Percentiles rank a stretch among this genome's conserved stretches.
These are phyloP conservation scores for Eupithecia inturbata DNA, from an alignment of 2,888 invertebrate species.

Conservation along the genomic window DNA sequence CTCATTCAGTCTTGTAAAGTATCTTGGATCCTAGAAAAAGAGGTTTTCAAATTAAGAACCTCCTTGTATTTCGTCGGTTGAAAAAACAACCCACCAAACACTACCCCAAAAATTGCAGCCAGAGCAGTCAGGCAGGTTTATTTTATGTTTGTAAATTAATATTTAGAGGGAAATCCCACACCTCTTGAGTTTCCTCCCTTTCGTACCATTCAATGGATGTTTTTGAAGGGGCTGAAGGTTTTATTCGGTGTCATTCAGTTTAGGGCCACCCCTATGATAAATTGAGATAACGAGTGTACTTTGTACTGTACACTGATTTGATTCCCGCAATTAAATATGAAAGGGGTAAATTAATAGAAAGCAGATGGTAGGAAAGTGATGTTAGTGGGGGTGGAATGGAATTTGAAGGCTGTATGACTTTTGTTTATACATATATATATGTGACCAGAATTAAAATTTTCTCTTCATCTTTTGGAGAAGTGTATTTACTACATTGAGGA, in stretches of 20 bases:
- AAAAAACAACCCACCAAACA: neutral
- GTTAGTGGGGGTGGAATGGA: neutral
- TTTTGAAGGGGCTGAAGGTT: constrained; percentile 32
- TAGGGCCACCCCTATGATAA: constrained; percentile 34
- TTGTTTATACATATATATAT: no score
- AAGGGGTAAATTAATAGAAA: constrained; percentile 30
- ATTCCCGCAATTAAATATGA: constrained; percentile 36
- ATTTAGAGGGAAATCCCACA: constrained; percentile 6
- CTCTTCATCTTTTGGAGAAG: no score
- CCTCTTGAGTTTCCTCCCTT: constrained; percentile 20
- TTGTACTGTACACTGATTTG: constrained; percentile 38
- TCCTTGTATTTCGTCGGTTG: neutral
- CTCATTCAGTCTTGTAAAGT: neutral
- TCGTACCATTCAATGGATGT: constrained; percentile 21
- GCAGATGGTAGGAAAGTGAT: constrained; percentile 17
- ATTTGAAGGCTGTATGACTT: no score
- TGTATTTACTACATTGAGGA: no score
- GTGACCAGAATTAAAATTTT: no score
- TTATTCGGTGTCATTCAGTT: constrained; percentile 29
- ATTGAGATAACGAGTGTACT: constrained; percentile 35
- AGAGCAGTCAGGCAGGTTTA: neutral
- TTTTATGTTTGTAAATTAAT: neutral
- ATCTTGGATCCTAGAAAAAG: neutral
- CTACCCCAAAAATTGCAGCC: neutral
- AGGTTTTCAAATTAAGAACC: neutral